Percentiles rank a stretch among this genome's conserved stretches.
Evolutionary conservation across 2,888 invertebrate species (phyloP).

Genomic region (Willowsia nigromaculata): DNA sequence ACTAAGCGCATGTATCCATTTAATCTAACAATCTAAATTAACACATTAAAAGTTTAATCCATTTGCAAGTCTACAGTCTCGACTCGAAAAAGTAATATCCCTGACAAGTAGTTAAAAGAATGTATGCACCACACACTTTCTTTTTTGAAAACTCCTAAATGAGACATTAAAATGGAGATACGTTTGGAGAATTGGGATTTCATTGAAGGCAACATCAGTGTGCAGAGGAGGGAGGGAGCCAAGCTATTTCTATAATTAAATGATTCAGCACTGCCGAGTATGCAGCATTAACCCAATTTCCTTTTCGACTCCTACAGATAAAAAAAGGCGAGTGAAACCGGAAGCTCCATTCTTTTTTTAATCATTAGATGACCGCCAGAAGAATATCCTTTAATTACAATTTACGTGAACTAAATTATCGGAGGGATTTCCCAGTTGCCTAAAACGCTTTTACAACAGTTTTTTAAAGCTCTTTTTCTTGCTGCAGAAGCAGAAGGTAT

Average conservation of each 20-base stretch:
- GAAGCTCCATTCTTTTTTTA: conserved; percentile 16
- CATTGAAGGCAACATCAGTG: too few species aligned
- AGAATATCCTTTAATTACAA: neutral
- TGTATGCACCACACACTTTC: too few species aligned
- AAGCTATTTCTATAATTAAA: neutral
- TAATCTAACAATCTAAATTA: neutral
- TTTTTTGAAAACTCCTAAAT: neutral
- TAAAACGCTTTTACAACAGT: too few species aligned
- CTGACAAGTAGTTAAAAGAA: too few species aligned
- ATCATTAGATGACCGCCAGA: neutral
- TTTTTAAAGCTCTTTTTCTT: neutral
- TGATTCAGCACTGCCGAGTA: neutral
- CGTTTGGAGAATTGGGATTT: neutral
- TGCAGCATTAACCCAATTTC: neutral
- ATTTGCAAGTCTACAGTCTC: neutral
- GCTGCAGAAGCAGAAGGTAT: neutral
- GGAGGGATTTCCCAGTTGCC: too few species aligned
- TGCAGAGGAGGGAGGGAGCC: too few species aligned
- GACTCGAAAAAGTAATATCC: neutral
- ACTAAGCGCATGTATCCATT: too few species aligned
- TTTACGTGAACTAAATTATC: neutral
- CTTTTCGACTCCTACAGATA: neutral
- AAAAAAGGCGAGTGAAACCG: neutral
- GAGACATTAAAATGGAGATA: neutral
- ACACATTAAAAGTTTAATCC: neutral